Conservation (phyloP, 1,140 invertebrate species). For the Harlomillsia oculata region DNA sequence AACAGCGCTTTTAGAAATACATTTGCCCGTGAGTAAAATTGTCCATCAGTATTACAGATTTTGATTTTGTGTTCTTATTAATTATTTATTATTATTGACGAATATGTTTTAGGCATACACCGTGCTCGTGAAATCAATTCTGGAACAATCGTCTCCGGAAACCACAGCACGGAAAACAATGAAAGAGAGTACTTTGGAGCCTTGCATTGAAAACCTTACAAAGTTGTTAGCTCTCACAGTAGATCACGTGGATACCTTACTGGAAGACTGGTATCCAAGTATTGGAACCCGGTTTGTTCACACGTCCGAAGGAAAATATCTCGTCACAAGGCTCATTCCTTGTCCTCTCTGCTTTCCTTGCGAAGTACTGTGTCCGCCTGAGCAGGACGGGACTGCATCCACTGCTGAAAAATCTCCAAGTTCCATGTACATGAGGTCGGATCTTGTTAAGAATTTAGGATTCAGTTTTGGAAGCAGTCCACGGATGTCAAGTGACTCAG, state of each 20-base stretch:
- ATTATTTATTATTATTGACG: not conserved
- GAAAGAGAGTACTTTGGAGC: conserved; percentile 57
- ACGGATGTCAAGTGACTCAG: conserved; percentile 34
- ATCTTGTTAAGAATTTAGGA: conserved; percentile 18
- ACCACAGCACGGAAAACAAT: not conserved
- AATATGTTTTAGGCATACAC: conserved; percentile 45
- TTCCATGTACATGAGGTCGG: not conserved
- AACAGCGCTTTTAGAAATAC: conserved; percentile 78
- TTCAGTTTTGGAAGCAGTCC: conserved; percentile 25
- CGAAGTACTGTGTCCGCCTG: not conserved
- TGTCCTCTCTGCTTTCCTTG: conserved; percentile 69
- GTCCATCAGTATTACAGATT: not conserved
- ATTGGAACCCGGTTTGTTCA: conserved; percentile 92
- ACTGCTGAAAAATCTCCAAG: not conserved
- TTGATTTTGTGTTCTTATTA: too few relatives aligned
- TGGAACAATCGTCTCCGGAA: conserved; percentile 20
- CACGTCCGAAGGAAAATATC: conserved; percentile 86
- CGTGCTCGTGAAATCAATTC: conserved; percentile 51
- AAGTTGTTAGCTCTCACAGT: conserved; percentile 83
- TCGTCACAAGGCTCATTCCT: conserved; percentile 88
- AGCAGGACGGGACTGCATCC: not conserved
- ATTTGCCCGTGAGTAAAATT: conserved; percentile 55
- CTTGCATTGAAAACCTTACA: conserved; percentile 63
- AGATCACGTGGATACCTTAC: conserved; percentile 88
- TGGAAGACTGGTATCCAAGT: conserved; percentile 98